A percentile compares a stretch with the other conserved stretches of the same genome.
phyloP scores from a whole-genome alignment of 2,888 invertebrate genomes.

The Lobophora halterata region DNA sequence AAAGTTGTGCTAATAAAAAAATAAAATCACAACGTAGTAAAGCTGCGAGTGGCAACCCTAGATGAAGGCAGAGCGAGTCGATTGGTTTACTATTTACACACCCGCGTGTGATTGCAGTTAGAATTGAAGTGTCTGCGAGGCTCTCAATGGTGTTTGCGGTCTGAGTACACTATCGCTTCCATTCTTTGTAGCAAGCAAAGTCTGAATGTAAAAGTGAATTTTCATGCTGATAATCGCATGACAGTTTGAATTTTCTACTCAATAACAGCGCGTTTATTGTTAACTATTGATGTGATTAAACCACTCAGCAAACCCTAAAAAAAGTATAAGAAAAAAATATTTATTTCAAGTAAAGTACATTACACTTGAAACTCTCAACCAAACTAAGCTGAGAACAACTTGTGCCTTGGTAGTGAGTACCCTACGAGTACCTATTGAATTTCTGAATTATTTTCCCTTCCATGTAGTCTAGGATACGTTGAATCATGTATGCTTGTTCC shows the following conservation, averaged over 20 bases:
- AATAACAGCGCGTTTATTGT: too few relatives aligned
- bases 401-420: too few relatives aligned
- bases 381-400: too few relatives aligned
- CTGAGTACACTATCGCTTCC: slow-evolving; percentile 15
- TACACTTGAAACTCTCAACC: too few relatives aligned
- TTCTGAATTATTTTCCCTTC: not conserved
- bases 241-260: too few relatives aligned
- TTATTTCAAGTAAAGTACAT: too few relatives aligned
- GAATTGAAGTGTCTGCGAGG: slow-evolving; percentile 42
- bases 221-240: too few relatives aligned
- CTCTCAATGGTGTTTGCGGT: slow-evolving; percentile 18
- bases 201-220: slow-evolving; percentile 14
- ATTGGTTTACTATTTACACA: slow-evolving; percentile 65
- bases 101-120: slow-evolving; percentile 51
- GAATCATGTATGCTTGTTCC: not conserved
- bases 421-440: too few relatives aligned
- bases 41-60: slow-evolving; percentile 27
- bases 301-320: too few relatives aligned
- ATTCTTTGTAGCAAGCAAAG: slow-evolving; percentile 14
- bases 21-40: not conserved
- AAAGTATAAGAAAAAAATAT: too few relatives aligned
- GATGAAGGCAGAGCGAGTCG: slow-evolving; percentile 31
- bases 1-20: not conserved
- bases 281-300: too few relatives aligned
- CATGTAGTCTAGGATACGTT: not conserved